Evolutionary conservation across 2,888 invertebrate genomes (phyloP).

Genomic region (Phasia obesa): DNA sequence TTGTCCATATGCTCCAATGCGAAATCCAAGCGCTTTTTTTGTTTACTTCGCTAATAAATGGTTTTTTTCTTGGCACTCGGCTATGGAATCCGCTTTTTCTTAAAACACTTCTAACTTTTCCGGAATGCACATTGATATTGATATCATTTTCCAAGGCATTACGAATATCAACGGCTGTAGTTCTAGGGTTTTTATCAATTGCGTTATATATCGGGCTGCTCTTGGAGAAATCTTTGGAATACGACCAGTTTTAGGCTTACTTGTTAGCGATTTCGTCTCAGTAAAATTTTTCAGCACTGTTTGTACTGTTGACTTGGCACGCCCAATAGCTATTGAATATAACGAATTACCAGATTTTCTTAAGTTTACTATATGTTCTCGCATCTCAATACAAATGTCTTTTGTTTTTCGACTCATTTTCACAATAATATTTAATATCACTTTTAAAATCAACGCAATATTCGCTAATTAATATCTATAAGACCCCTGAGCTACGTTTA

Average conservation of each 20-base stretch:
- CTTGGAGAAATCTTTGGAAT: background rate
- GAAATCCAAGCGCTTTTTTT: too few relatives aligned
- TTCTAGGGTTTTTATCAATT: constrained; percentile 7
- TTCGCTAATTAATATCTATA: too few relatives aligned
- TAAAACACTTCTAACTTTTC: constrained; percentile 17
- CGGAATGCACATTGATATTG: constrained; percentile 26
- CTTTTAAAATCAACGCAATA: too few relatives aligned
- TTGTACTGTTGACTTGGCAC: constrained; percentile 12
- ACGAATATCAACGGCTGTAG: constrained; percentile 8
- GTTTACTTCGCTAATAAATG: too few relatives aligned
- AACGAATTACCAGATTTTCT: background rate
- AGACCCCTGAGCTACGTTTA: too few relatives aligned
- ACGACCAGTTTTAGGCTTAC: constrained; percentile 10
- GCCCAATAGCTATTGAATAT: too few relatives aligned
- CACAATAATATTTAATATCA: too few relatives aligned
- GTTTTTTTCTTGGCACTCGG: too few relatives aligned
- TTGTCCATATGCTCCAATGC: too few relatives aligned
- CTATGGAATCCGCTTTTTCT: constrained; percentile 4
- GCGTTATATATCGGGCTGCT: background rate
- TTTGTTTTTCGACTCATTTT: constrained; percentile 12
- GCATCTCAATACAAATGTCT: constrained; percentile 3
- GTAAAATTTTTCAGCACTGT: background rate
- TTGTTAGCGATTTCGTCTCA: constrained; percentile 9
- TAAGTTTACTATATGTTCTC: background rate
- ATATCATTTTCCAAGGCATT: constrained; percentile 18